A percentile compares a stretch with the other conserved stretches of the same genome.
Conservation (phyloP, 2,113 vertebrate genomes). For the Alectura lathami region DNA sequence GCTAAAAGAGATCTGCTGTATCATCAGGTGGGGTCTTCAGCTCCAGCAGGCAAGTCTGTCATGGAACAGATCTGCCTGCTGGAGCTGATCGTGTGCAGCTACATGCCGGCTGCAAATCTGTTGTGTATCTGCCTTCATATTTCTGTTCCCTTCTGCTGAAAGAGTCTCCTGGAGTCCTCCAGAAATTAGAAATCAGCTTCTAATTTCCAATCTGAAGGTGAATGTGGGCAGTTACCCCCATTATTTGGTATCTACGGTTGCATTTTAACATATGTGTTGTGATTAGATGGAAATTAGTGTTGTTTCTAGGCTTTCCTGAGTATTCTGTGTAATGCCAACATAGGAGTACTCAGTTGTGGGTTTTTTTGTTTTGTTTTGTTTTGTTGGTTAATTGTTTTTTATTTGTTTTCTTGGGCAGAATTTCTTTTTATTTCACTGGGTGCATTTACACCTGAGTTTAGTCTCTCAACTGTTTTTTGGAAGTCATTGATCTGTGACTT, state of each 20-base stretch:
- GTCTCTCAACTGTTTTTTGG: background rate
- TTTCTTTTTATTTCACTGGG: background rate
- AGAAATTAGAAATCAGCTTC: background rate
- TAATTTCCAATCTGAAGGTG: background rate
- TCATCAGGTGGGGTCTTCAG: background rate
- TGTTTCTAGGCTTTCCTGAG: background rate
- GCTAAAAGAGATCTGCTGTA: background rate
- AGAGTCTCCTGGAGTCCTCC: background rate
- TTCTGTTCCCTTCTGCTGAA: background rate
- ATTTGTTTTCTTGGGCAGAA: background rate
- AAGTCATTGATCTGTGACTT: background rate
- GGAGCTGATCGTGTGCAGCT: no score
- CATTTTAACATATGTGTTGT: background rate
- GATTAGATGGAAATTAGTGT: background rate
- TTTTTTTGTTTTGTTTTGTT: no score
- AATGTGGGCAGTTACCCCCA: rapidly evolving
- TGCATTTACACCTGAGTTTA: background rate
- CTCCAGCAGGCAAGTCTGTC: background rate
- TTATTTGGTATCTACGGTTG: background rate
- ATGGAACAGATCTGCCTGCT: no score
- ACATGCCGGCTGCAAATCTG: no score
- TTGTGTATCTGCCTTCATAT: background rate
- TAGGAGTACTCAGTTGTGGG: background rate
- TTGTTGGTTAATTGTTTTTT: no score
- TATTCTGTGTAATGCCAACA: background rate